Evolutionary conservation across 23 tunicate species (phyloP).

Genomic region (Botrylloides violaceus): DNA sequence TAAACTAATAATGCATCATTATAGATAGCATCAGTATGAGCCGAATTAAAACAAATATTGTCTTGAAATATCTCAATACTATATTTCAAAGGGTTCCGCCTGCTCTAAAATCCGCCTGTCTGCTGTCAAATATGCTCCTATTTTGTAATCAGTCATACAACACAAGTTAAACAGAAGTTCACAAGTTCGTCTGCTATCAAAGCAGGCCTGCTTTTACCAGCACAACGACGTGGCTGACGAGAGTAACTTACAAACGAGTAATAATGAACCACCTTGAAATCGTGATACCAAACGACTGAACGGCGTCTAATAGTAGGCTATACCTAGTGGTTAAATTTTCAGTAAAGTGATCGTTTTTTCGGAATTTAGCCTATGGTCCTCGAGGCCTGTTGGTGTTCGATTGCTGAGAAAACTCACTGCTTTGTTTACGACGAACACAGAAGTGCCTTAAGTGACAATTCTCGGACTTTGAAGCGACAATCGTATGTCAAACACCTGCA

Average conservation of each 20-base stretch:
- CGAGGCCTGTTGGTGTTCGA: not conserved
- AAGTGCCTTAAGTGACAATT: not conserved
- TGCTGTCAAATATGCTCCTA: too few species aligned
- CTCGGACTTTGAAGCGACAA: not conserved
- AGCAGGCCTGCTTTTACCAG: too few species aligned
- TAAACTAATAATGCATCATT: too few species aligned
- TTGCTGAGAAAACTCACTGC: not conserved
- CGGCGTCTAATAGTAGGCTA: not conserved
- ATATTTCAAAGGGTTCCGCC: too few species aligned
- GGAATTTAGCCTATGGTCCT: not conserved
- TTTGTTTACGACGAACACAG: not conserved
- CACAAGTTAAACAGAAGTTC: too few species aligned
- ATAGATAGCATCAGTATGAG: too few species aligned
- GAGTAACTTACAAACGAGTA: too few species aligned
- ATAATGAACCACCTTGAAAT: not conserved
- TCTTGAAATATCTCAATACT: too few species aligned
- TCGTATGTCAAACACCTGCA: not conserved
- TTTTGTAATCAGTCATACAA: too few species aligned
- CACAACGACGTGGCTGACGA: too few species aligned
- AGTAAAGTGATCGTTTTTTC: not conserved
- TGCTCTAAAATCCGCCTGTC: too few species aligned
- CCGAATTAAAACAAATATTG: too few species aligned
- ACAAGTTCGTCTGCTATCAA: not conserved
- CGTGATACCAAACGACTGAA: not conserved
- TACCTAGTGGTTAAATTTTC: not conserved